phyloP scores from a whole-genome alignment of 2,113 vertebrate genomes.

The Saguinus midas region DNA sequence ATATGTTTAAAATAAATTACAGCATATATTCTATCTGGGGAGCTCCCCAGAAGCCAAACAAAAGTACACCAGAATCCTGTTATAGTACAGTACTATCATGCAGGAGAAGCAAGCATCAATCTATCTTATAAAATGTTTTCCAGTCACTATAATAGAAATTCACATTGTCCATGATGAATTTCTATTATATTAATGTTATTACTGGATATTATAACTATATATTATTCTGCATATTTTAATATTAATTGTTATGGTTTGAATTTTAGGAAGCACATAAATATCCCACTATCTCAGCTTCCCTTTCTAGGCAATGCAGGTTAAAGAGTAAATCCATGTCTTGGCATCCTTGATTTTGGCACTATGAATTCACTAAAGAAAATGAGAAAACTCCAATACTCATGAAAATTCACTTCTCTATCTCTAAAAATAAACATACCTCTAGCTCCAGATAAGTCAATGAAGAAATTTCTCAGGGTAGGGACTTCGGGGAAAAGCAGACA shows the following conservation, averaged over 20 bases:
- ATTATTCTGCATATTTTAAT: not conserved
- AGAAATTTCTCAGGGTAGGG: not conserved
- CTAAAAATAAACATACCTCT: constrained; percentile 33
- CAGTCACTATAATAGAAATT: not conserved
- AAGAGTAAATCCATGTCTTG: not conserved
- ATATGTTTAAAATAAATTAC: constrained; percentile 2
- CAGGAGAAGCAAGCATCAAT: not conserved
- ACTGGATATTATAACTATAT: too few relatives aligned
- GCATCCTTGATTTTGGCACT: not conserved
- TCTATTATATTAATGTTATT: not conserved
- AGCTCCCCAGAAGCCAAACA: not conserved
- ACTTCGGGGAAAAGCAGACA: not conserved
- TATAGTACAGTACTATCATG: not conserved
- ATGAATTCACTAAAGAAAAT: not conserved
- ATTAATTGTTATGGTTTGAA: not conserved
- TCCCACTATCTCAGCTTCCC: not conserved
- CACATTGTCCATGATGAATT: not conserved
- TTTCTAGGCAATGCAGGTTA: not conserved
- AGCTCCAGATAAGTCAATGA: not conserved
- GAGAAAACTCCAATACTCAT: not conserved
- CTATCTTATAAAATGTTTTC: not conserved
- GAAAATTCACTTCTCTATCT: constrained; percentile 8
- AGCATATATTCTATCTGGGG: not conserved
- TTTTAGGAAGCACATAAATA: not conserved
- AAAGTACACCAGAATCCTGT: not conserved